Evolutionary conservation across 2,113 vertebrate genomes (phyloP).

Genomic region (Climacteris rufus): DNA sequence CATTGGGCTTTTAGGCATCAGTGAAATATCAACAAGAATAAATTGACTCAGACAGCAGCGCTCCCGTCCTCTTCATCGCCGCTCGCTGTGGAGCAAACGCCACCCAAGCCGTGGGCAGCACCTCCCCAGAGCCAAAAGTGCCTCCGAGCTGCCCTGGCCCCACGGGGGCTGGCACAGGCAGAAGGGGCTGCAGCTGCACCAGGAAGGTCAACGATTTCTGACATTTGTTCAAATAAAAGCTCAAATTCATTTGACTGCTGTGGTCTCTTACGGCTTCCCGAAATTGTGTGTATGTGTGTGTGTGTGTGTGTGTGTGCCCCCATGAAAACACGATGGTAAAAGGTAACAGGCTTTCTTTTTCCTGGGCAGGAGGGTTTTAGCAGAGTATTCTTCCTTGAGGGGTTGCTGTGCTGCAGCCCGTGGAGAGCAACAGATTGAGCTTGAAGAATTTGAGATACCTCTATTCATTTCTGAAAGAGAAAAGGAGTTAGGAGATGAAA

Average conservation of each 20-base stretch:
- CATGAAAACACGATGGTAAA: rapidly evolving
- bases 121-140: not conserved
- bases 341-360: not conserved
- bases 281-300: not conserved
- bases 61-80: not conserved
- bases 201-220: not conserved
- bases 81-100: not conserved
- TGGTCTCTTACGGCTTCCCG: not conserved
- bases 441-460: not conserved
- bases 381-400: not conserved
- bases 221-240: not conserved
- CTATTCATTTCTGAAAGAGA: not conserved
- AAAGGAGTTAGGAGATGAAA: not conserved
- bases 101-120: not conserved
- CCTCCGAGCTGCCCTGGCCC: not conserved
- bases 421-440: not conserved
- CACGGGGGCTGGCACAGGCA: not conserved
- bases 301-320: rapidly evolving
- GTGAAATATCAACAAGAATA: not conserved
- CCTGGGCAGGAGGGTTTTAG: not conserved
- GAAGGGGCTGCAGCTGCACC: not conserved
- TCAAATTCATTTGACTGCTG: not conserved
- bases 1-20: not conserved
- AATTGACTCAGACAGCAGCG: not conserved
- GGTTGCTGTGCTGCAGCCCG: not conserved